phyloP scores from a whole-genome alignment of 2,113 vertebrate genomes.

The Pardalotus punctatus region DNA sequence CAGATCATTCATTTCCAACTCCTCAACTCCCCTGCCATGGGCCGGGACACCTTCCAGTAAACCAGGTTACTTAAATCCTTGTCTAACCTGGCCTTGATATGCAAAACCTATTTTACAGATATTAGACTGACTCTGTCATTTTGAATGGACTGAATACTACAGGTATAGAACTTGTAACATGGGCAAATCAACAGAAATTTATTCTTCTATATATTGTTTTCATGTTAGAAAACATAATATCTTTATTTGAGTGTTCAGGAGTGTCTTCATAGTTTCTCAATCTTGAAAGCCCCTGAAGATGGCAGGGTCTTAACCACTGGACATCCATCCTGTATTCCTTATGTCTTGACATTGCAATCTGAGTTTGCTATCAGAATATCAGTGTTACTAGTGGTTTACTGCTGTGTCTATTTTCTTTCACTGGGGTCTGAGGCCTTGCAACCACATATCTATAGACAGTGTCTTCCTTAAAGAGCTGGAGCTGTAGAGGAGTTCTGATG shows the following conservation, averaged over 20 bases:
- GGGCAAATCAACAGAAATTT: neutral
- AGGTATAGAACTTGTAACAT: neutral
- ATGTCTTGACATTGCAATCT: neutral
- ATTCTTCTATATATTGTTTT: neutral
- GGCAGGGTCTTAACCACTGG: neutral
- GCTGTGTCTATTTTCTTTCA: neutral
- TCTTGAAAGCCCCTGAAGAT: neutral
- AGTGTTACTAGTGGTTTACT: neutral
- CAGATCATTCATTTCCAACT: neutral
- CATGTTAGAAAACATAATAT: neutral
- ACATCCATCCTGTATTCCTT: neutral
- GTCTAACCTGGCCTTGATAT: neutral
- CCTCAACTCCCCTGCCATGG: neutral
- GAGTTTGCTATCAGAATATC: neutral
- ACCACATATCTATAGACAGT: neutral
- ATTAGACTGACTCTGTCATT: neutral
- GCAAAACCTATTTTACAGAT: neutral
- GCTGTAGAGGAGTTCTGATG: neutral
- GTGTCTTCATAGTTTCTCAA: neutral
- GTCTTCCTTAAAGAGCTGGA: neutral
- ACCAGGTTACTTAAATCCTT: neutral
- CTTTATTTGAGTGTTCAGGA: neutral
- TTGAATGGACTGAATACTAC: neutral
- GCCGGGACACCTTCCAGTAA: neutral
- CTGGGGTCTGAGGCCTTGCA: neutral